phyloP scores from a whole-genome alignment of 2,113 vertebrate genomes.

The Hydropotes inermis region DNA sequence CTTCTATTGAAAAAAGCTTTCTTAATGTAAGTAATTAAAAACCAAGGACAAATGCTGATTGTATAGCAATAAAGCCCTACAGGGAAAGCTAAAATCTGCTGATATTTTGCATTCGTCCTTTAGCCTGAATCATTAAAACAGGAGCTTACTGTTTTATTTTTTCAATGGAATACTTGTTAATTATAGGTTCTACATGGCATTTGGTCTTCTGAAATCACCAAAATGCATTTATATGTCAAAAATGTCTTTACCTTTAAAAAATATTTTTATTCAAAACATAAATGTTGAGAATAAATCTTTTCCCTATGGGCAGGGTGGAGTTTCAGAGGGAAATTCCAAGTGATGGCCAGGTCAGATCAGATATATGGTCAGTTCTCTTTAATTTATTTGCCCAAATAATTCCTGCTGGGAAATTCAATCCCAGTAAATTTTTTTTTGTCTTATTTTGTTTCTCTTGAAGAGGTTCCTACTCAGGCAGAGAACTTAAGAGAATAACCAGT shows the following conservation, averaged over 20 bases:
- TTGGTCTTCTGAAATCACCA: background rate
- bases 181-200: background rate
- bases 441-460: slow-evolving; percentile 10
- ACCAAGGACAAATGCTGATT: slow-evolving; percentile 59
- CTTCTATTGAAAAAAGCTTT: slow-evolving; percentile 70
- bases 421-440: background rate
- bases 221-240: background rate
- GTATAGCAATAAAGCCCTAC: background rate
- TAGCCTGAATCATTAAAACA: slow-evolving; percentile 35
- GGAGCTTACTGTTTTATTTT: slow-evolving; percentile 25
- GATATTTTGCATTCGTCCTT: background rate
- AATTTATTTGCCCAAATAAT: background rate
- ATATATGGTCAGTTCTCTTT: background rate
- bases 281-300: background rate
- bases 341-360: background rate
- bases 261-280: background rate
- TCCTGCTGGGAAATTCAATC: background rate
- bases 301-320: background rate
- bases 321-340: background rate
- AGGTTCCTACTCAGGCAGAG: background rate
- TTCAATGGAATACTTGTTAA: background rate
- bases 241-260: background rate
- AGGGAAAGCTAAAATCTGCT: slow-evolving; percentile 37
- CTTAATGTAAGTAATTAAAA: slow-evolving; percentile 77
- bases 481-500: background rate